phyloP scores from a whole-genome alignment of 2,888 invertebrate genomes.

The Heliconius ethilla region DNA sequence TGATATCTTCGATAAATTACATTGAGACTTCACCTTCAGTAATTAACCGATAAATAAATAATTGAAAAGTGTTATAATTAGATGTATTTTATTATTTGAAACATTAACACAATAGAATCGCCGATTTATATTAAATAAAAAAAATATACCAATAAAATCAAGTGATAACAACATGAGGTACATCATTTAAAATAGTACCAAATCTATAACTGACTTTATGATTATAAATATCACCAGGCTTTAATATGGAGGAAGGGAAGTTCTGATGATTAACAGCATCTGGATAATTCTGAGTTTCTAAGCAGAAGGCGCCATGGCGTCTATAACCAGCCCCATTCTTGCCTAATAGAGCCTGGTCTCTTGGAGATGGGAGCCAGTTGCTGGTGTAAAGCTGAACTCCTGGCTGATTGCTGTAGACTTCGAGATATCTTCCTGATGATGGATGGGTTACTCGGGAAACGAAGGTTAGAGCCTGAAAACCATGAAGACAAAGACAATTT shows the following conservation, averaged over 20 bases:
- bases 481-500: neutral
- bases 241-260: slow-evolving; percentile 87
- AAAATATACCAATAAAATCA: neutral
- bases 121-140: neutral
- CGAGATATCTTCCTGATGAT: slow-evolving; percentile 86
- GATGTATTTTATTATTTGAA: too few species aligned
- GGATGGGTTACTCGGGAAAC: slow-evolving; percentile 84
- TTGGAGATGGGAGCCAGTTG: slow-evolving; percentile 85
- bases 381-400: slow-evolving; percentile 95
- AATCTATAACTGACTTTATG: slow-evolving; percentile 88
- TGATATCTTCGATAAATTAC: too few species aligned
- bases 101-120: neutral
- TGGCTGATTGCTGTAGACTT: slow-evolving; percentile 92
- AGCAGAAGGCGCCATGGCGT: slow-evolving; percentile 90
- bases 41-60: neutral
- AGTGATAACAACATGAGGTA: slow-evolving; percentile 48
- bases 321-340: slow-evolving; percentile 81
- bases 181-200: slow-evolving; percentile 60
- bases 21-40: too few species aligned
- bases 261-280: slow-evolving; percentile 91
- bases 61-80: neutral
- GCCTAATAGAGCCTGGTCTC: slow-evolving; percentile 64
- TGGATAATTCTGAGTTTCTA: slow-evolving; percentile 96
- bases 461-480: slow-evolving; percentile 57
- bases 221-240: slow-evolving; percentile 86